phyloP scores from a whole-genome alignment of 2,888 invertebrate genomes.

The Dastarcus helophoroides region DNA sequence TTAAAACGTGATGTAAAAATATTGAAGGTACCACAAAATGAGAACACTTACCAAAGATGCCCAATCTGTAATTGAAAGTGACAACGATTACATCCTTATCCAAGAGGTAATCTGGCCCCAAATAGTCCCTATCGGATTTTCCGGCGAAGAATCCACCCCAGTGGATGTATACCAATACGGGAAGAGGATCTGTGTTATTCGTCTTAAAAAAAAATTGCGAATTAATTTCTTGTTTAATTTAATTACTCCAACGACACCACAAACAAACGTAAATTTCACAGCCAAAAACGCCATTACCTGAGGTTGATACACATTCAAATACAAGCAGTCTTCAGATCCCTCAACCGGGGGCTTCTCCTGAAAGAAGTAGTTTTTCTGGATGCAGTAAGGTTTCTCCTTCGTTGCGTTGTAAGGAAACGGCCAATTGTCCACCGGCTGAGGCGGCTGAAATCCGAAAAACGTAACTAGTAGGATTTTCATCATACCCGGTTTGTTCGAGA shows the following conservation, averaged over 20 bases:
- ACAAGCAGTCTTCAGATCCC: conserved; percentile 42
- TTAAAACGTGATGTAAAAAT: too few relatives aligned
- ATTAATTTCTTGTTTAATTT: too few relatives aligned
- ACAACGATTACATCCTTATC: conserved; percentile 39
- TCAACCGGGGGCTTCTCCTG: conserved; percentile 21
- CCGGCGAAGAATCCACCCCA: conserved; percentile 44
- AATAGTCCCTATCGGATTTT: conserved; percentile 31
- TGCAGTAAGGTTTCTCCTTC: conserved; percentile 31
- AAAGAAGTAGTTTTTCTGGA: conserved; percentile 36
- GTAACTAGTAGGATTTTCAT: not conserved
- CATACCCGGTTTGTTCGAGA: not conserved
- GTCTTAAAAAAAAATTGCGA: conserved; percentile 1
- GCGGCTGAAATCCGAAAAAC: conserved; percentile 6
- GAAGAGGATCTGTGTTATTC: conserved; percentile 14
- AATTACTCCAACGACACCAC: too few relatives aligned
- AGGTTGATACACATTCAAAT: conserved; percentile 40
- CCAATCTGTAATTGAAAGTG: conserved; percentile 38
- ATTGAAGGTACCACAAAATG: not conserved
- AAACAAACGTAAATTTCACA: too few relatives aligned
- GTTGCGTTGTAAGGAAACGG: conserved; percentile 24
- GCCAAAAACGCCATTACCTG: too few relatives aligned
- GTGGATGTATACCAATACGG: conserved; percentile 44
- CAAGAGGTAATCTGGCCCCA: conserved; percentile 43
- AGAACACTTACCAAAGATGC: conserved; percentile 25
- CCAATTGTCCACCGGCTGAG: conserved; percentile 7